Conservation (phyloP, 2,113 vertebrate genomes). For the Neogale vison region DNA sequence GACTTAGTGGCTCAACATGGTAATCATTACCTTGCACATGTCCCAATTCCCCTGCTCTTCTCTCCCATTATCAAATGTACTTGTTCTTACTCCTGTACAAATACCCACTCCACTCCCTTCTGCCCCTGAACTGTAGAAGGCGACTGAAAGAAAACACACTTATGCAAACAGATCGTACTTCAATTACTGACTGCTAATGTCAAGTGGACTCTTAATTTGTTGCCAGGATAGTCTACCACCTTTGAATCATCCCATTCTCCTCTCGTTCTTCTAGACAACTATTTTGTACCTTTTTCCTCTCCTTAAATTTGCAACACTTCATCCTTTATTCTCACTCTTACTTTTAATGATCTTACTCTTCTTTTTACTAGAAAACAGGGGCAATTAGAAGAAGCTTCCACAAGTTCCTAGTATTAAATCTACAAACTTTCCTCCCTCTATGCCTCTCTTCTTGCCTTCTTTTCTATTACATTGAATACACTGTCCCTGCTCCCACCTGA, state of each 20-base stretch:
- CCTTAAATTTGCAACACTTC: neutral
- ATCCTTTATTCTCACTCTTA: neutral
- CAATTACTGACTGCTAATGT: neutral
- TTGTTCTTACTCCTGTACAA: neutral
- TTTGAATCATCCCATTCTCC: neutral
- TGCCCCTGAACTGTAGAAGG: neutral
- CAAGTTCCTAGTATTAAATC: neutral
- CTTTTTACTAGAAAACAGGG: neutral
- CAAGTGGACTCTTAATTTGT: neutral
- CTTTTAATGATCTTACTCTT: neutral
- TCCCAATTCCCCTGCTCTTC: neutral
- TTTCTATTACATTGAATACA: neutral
- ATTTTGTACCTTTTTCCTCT: neutral
- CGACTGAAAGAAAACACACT: neutral
- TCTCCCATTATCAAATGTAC: neutral
- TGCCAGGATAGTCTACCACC: neutral
- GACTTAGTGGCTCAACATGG: neutral
- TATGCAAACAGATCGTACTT: neutral
- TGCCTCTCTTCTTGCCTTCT: neutral
- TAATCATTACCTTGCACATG: neutral
- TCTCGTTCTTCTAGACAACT: neutral
- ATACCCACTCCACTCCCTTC: neutral
- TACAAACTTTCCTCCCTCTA: neutral
- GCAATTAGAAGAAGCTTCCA: neutral
- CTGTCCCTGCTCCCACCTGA: neutral